Conservation (phyloP, 2,888 invertebrate genomes). For the Elgonia sp. region DNA sequence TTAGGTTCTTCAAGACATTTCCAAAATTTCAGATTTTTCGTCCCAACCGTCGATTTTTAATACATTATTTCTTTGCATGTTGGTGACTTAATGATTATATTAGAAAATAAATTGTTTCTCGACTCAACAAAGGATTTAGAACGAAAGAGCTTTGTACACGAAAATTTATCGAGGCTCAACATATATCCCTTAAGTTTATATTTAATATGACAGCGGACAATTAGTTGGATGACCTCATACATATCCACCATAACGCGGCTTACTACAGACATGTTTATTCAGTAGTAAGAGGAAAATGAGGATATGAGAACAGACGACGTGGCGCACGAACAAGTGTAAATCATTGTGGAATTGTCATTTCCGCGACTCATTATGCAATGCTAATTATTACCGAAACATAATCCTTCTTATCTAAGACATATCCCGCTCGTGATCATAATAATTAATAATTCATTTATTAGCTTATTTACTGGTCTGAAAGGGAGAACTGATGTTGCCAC, state of each 20-base stretch:
- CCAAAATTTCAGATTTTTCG: too few relatives aligned
- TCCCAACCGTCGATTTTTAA: too few relatives aligned
- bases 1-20: too few relatives aligned
- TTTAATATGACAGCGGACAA: conserved; percentile 73
- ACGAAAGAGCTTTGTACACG: conserved; percentile 42
- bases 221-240: conserved; percentile 68
- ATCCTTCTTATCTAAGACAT: conserved; percentile 54
- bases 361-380: conserved; percentile 48
- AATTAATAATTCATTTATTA: conserved; percentile 54
- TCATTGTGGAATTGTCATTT: conserved; percentile 69
- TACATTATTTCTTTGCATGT: too few relatives aligned
- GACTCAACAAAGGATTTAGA: conserved; percentile 56
- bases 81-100: conserved; percentile 27
- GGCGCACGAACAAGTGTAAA: conserved; percentile 59
- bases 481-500: neutral
- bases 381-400: conserved; percentile 62
- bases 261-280: conserved; percentile 72
- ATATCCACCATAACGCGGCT: conserved; percentile 45
- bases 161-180: conserved; percentile 71
- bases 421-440: conserved; percentile 27
- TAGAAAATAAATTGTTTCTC: conserved; percentile 59
- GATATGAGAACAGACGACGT: conserved; percentile 66
- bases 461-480: conserved; percentile 24
- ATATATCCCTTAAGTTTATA: conserved; percentile 67
- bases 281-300: conserved; percentile 68